Evolutionary conservation across 2,797 vertebrate genomes (phyloP).

Genomic region (Melanogrammus aeglefinus): DNA sequence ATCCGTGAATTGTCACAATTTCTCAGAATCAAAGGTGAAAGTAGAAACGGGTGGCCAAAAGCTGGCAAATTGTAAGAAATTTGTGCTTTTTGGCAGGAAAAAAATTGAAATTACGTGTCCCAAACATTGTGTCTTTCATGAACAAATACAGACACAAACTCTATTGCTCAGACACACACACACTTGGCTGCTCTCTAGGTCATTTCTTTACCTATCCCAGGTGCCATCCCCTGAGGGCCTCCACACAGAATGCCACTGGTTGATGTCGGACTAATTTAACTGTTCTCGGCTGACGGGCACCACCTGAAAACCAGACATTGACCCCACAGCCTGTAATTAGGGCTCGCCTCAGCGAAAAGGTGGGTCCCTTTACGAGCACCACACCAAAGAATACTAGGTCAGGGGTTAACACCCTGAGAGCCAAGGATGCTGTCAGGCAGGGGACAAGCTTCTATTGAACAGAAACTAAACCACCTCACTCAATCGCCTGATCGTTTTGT

Average conservation of each 20-base stretch:
- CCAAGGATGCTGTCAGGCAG: not conserved
- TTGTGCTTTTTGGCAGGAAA: too few relatives aligned
- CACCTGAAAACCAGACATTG: slow-evolving; percentile 50
- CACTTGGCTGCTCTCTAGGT: not conserved
- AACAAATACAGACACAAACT: too few relatives aligned
- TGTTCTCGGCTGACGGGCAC: not conserved
- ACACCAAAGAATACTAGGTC: not conserved
- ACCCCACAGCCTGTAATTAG: slow-evolving; percentile 45
- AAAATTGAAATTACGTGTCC: too few relatives aligned
- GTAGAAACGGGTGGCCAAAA: too few relatives aligned
- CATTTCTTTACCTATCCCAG: not conserved
- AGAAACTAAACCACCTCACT: not conserved
- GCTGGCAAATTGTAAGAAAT: too few relatives aligned
- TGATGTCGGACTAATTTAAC: slow-evolving; percentile 12
- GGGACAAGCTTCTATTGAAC: not conserved
- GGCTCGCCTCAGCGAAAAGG: not conserved
- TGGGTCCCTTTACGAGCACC: not conserved
- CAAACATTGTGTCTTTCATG: too few relatives aligned
- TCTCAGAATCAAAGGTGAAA: too few relatives aligned
- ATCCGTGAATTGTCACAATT: too few relatives aligned
- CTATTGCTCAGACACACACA: not conserved
- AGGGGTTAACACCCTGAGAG: slow-evolving; percentile 22
- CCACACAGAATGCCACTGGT: slow-evolving; percentile 3
- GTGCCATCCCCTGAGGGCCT: not conserved
- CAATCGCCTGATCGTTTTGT: not conserved